Evolutionary conservation across 1,140 invertebrate species (phyloP), one percentile per base, ranked within the genome.

Genomic region (Papilio polyxenes): DNA sequence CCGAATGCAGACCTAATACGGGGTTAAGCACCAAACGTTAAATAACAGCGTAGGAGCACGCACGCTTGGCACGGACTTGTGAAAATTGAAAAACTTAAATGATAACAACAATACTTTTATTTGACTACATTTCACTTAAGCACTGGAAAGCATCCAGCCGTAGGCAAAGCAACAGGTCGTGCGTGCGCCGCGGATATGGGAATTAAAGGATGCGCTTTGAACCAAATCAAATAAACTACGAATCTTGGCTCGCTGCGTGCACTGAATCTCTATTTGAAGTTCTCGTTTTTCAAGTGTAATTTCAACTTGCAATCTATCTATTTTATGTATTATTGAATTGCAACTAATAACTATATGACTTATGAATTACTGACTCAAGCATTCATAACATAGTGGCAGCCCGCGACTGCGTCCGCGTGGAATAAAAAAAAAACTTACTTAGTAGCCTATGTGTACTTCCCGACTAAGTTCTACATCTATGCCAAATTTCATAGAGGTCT

Each of bases 111-210:
- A 87, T 85, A 85, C 83, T 86, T 92, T 92, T 93, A 93, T 93
- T 92, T 91, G 89, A 90, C 88, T 90, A 91, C 92, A 93, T 92
- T 91, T 94, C 92, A 93, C 90, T 94, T 93, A 91, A 88, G 83
- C 86, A 92, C 92, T 93, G 92, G 93, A 93, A 92, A 87, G 90
- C 86, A 88, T 93, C 92, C 93, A 94, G 92, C 89, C 77, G 75
- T 85, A 82, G 77, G 81, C 69, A 82, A 56, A 81, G 89, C 91
- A 92, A 92, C 91, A 92, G 91, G 91, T 91, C 89, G 87, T 90
- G 89, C 88, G 88, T 91, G 87, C 75, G 78, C 75, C 51, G 59
- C 62, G 49, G 82, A 82, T 56, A 81, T 80, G 62, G 75, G 74
- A 82, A 85, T 79, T 75, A 37, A 49, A 85, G 74, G 80, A 85